Evolutionary conservation across 2,888 invertebrate genomes (phyloP), one percentile per base, ranked within the genome.

Genomic region (Tachina lurida): DNA sequence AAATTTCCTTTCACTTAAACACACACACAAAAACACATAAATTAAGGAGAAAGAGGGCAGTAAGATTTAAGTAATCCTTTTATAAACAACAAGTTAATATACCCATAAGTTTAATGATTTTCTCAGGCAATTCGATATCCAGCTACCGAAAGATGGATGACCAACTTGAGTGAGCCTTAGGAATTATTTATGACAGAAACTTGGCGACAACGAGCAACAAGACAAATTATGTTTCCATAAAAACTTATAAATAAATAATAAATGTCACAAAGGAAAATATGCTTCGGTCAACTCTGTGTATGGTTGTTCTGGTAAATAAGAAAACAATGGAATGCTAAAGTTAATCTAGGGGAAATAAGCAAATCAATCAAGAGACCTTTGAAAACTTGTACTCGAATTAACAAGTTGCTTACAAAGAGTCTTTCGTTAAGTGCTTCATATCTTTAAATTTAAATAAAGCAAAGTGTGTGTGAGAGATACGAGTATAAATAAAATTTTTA

Each of bases 171-270:
- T 17, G 39, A 39, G 43, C 17, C 31, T 45, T 22, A 31, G 15
- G 12, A 22, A 22, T 58, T 71, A 45, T 56, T 70, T 54, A 54
- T 45, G 43, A 58, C 45, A 58, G 13, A 41, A 68, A 41, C 52
- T 43, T 15, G 43, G 56, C 70, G 43, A 39, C 54, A 39, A 22
- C 3, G 13, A 54, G 12, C 41, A 22, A 58, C 22, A n/a, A 31
- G 22, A 31, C 12, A 19, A 70, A 70, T n/a, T 54, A 43, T 43
- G 12, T 71, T 71, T 56, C 54, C 22, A 45, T 45, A 31, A 12
- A 45, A 71, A 71, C 45, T 58, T 31, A 2, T 19, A 31, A 22
- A 13, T 15, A 58, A 15, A 58, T 31, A 58, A 58, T 31, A 58
- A 31, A 58, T 31, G 58, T 58, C 58, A 31, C n/a, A 31, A 58